These are phyloP conservation scores for Astreopora myriophthalma DNA, from an alignment of 64 coral and sea anemone species.

Conservation along the genomic window DNA sequence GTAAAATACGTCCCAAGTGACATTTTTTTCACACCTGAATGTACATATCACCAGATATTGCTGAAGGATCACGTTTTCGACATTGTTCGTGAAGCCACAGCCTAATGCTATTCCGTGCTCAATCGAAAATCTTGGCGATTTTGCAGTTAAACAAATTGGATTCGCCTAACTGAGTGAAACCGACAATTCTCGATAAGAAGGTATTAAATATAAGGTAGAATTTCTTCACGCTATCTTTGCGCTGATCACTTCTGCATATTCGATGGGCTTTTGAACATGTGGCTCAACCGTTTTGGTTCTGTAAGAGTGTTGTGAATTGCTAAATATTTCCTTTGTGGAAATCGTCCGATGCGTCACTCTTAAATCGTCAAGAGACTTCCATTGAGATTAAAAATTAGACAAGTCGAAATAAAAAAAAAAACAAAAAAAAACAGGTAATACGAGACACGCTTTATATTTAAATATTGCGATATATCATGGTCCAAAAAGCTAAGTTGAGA, in stretches of 20 bases:
- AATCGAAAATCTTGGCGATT: not conserved
- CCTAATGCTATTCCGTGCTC: not conserved
- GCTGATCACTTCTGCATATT: not conserved
- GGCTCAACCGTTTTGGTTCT: not conserved
- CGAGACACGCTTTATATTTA: not conserved
- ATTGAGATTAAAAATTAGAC: too few relatives aligned
- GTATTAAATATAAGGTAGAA: not conserved
- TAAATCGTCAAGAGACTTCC: too few relatives aligned
- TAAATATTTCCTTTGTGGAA: too few relatives aligned
- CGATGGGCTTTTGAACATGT: not conserved
- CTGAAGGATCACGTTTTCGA: not conserved
- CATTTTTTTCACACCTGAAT: not conserved
- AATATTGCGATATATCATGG: too few relatives aligned
- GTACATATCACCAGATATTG: not conserved
- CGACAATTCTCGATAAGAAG: not conserved
- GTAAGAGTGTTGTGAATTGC: not conserved
- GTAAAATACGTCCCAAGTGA: too few relatives aligned
- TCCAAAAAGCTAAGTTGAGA: too few relatives aligned
- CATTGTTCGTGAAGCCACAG: not conserved
- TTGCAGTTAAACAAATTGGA: not conserved
- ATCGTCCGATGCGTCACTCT: too few relatives aligned
- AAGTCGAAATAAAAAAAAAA: too few relatives aligned
- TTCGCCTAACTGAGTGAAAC: not conserved
- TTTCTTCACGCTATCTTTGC: not conserved
- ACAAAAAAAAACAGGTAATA: not conserved